Evolutionary conservation across 2,888 invertebrate genomes (phyloP).

Genomic region (Apotomis turbidana): DNA sequence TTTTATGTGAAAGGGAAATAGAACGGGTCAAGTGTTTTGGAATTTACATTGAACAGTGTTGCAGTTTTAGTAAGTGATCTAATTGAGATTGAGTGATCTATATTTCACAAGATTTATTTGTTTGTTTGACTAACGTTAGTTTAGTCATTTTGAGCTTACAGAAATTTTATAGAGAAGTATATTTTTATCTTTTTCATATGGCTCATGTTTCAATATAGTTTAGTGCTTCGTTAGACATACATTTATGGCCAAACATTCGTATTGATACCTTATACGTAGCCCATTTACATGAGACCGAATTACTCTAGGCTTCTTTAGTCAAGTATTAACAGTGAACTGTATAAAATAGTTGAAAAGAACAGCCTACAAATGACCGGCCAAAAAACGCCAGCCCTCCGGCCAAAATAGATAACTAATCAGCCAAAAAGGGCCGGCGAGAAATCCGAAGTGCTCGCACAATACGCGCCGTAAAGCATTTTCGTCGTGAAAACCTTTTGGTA

Average conservation of each 20-base stretch:
- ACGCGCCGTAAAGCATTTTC: conserved; percentile 64
- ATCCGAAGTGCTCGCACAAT: conserved; percentile 56
- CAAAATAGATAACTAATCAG: conserved; percentile 52
- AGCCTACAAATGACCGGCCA: not conserved
- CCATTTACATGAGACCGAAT: not conserved
- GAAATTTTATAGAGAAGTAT: too few relatives aligned
- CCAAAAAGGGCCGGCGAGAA: conserved; percentile 57
- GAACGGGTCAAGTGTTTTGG: not conserved
- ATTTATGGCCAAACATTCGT: too few relatives aligned
- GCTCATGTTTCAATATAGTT: too few relatives aligned
- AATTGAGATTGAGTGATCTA: too few relatives aligned
- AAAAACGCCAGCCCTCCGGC: conserved; percentile 38
- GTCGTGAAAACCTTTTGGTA: conserved; percentile 65
- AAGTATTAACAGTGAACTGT: not conserved
- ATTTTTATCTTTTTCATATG: too few relatives aligned
- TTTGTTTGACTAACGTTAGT: too few relatives aligned
- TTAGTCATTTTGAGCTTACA: too few relatives aligned
- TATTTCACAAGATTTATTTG: too few relatives aligned
- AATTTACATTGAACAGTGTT: not conserved
- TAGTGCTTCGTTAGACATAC: too few relatives aligned
- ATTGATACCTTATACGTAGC: not conserved
- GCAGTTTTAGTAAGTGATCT: not conserved
- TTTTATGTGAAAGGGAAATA: not conserved
- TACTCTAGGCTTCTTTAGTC: not conserved
- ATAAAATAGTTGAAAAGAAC: conserved; percentile 1